A percentile compares a stretch with the other conserved stretches of the same genome.
phyloP scores from a whole-genome alignment of 2,888 invertebrate genomes.

The Epinotia nisella region DNA sequence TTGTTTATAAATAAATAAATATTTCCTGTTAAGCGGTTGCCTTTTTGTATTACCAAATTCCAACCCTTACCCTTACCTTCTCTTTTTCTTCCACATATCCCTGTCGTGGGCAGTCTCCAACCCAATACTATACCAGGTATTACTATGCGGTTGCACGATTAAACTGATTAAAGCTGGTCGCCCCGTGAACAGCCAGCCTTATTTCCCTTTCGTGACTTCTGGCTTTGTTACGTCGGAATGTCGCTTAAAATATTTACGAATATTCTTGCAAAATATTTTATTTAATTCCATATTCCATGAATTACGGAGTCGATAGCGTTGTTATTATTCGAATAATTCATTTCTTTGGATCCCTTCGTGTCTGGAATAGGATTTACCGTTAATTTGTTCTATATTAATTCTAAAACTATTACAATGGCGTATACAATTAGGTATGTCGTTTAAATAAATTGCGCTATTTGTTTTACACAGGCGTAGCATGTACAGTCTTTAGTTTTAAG shows the following conservation, averaged over 20 bases:
- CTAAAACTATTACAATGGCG: neutral
- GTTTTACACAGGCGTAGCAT: no score
- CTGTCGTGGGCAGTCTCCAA: no score
- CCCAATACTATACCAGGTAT: no score
- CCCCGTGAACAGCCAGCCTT: conserved; percentile 53
- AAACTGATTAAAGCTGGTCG: conserved; percentile 38
- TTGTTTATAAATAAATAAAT: no score
- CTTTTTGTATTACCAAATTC: no score
- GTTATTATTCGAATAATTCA: conserved; percentile 53
- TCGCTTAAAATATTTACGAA: conserved; percentile 76
- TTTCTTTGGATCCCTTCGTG: conserved; percentile 44
- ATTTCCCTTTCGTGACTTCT: conserved; percentile 73
- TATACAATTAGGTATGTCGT: neutral
- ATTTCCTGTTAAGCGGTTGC: no score
- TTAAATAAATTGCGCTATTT: no score
- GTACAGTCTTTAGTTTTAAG: no score
- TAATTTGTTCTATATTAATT: conserved; percentile 14
- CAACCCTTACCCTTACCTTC: no score
- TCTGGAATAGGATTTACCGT: conserved; percentile 29
- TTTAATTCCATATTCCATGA: conserved; percentile 64
- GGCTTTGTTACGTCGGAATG: conserved; percentile 74
- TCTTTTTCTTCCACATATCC: no score
- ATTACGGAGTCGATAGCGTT: conserved; percentile 56
- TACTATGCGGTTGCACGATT: no score
- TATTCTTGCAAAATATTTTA: conserved; percentile 76